Base-by-base conservation (phyloP, 1,140 invertebrate genomes). In the Oryctes rhinoceros region DNA sequence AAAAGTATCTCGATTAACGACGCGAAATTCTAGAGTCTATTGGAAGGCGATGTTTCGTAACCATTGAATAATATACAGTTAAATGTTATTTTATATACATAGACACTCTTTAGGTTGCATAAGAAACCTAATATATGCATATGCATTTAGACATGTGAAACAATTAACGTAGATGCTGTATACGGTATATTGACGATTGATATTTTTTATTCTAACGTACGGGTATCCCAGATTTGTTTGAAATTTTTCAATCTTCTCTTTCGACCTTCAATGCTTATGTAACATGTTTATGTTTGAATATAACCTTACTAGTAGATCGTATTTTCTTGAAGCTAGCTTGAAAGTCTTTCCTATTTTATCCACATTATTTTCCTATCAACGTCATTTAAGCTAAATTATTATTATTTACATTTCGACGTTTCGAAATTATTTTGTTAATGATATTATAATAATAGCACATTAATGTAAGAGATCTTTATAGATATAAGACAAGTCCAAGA, bases 1-100 rank as follows among this genome's bases (percentile, higher is more conserved):
- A 59, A 59, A 59, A 59, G 53, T 18, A 18, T 59, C 49, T 59
- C n/a, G 11, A 59, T 59, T 59, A 18, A 59, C 53, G 53, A 59
- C 6, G 53, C 53, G 53, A 59, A 59, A 59, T 15, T 59, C n/a
- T 18, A 59, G 5, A 59, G 6, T n/a, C n/a, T 59, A 6, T 18
- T 18, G 18, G 53, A 59, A 59, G 53, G 53, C 15, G 18, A 18
- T 59, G 13, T 59, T 59, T 59, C 53, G 53, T 59, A 59, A 59
- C 15, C 53, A n/a, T n/a, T n/a, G 18, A 59, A 18, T 59, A 59
- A n/a, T 59, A 59, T 59, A 15, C n/a, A 59, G 53, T 59, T 59
- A 59, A 59, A 59, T 59, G 53, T 59, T 59, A 59, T 18, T 18
- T 59, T 59, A 59, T 59, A 59, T 18, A 59, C 18, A 1, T 18